Percentiles rank a stretch among this genome's conserved stretches.
Conservation (phyloP, 2,113 vertebrate genomes). For the Megaceryle torquata region DNA sequence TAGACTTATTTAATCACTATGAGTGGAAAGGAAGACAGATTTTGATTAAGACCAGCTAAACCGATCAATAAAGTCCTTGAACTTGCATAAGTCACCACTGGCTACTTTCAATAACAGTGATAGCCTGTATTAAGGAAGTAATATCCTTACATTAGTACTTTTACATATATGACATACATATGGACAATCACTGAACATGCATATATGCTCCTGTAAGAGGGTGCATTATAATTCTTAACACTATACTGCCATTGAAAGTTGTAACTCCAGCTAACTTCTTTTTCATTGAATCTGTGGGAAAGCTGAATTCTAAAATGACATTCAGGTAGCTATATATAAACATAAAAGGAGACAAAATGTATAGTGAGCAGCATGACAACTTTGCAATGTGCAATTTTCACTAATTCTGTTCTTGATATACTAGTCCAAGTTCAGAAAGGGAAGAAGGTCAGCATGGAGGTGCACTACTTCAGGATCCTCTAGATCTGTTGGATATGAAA, state of each 20-base stretch:
- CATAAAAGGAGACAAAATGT: neutral
- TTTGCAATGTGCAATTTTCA: constrained; percentile 13
- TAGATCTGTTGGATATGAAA: constrained; percentile 71
- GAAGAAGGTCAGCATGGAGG: constrained; percentile 64
- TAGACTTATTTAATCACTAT: constrained; percentile 87
- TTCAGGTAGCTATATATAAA: neutral
- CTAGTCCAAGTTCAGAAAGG: constrained; percentile 41
- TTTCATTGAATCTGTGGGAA: neutral
- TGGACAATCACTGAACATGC: neutral
- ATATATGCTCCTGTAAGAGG: neutral
- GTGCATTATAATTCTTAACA: neutral
- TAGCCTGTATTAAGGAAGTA: constrained; percentile 63
- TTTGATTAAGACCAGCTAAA: constrained; percentile 86
- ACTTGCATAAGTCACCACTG: constrained; percentile 83
- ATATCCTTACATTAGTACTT: constrained; percentile 33
- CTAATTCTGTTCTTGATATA: constrained; percentile 33
- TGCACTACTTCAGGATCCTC: constrained; percentile 68
- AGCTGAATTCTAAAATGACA: neutral
- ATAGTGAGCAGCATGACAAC: neutral
- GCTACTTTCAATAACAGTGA: constrained; percentile 76
- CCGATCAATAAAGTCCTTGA: constrained; percentile 91
- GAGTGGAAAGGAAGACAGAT: constrained; percentile 83
- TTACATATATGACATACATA: neutral
- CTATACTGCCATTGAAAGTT: neutral
- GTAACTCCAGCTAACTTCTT: neutral